Evolutionary conservation across 2,113 vertebrate genomes (phyloP), one percentile per base, ranked within the genome.

Genomic region (Salvelinus alpinus): DNA sequence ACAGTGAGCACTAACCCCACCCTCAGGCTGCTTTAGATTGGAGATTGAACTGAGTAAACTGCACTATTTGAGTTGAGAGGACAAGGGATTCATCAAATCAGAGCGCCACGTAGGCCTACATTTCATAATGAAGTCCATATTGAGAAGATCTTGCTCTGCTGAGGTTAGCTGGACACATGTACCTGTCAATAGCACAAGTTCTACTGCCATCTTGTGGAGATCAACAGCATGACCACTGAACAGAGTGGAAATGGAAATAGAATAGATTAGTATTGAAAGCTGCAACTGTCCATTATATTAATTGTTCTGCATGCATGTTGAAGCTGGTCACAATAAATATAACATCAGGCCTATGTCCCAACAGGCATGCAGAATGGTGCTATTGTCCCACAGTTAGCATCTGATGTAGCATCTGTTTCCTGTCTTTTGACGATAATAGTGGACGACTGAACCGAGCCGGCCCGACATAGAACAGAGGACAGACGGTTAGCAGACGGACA

Each of bases 351-450:
- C 54, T 64, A 72, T 27, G 51, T 82, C 84, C 84, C 81, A 73
- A 71, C 64, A 66, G 64, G 29, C 13, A 60, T 75, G 78, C 78
- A 80, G 73, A 76, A 84, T 34, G 77, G 77, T 70, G 75, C 76
- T 74, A 87, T 87, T 78, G 84, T 73, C 70, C 64, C 18, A 25
- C 69, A 78, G 69, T 24, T 66, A 78, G 79, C 83, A 87, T 79
- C 79, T 84, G 90, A 88, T 83, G 76, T 70, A 75, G 79, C 89
- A 90, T 87, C 81, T 90, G 90, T 82, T 87, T 77, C 72, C 75
- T 80, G 79, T 51, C 51, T 64, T 64, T 72, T 80, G 81, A 44
- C 11, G 38, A 87, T 88, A 84, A 89, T 77, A 76, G 80, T 80
- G 78, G 87, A 34, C 18, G 76, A 84, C 79, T 82, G 4, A 59